Percentiles rank a stretch among this genome's conserved stretches.
phyloP scores from a whole-genome alignment of 2,113 vertebrate genomes.

The Heliornis fulica region DNA sequence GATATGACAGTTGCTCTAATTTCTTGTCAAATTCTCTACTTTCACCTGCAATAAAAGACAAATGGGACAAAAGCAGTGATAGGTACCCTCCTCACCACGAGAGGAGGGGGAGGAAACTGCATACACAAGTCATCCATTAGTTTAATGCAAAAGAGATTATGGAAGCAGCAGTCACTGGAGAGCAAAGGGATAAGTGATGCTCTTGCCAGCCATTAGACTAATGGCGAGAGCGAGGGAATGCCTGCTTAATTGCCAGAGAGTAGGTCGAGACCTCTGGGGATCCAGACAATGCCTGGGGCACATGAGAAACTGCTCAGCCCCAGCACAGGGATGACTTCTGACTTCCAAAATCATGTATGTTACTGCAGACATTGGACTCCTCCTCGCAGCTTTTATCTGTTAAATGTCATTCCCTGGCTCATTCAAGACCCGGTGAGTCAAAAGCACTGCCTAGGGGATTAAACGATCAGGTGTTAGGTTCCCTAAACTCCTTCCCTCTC shows the following conservation, averaged over 20 bases:
- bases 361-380: background rate
- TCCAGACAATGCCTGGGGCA: background rate
- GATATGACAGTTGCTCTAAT: conserved; percentile 2
- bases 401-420: background rate
- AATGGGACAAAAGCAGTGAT: conserved; percentile 2
- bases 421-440: background rate
- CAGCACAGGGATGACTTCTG: background rate
- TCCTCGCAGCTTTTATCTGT: background rate
- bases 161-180: background rate
- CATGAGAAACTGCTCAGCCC: background rate
- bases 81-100: background rate
- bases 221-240: conserved; percentile 14
- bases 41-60: conserved; percentile 4
- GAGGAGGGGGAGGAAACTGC: background rate
- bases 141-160: conserved; percentile 11
- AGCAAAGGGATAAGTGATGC: conserved; percentile 33
- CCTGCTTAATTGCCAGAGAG: background rate
- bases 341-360: background rate
- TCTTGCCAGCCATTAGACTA: conserved; percentile 10
- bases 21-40: conserved; percentile 44
- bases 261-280: background rate
- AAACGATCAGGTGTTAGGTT: background rate
- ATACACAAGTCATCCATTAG: background rate
- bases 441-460: background rate
- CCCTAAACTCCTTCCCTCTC: background rate